These are phyloP conservation scores for Drosophila obscura DNA, from an alignment of 1,140 invertebrate species.

Conservation along the genomic window DNA sequence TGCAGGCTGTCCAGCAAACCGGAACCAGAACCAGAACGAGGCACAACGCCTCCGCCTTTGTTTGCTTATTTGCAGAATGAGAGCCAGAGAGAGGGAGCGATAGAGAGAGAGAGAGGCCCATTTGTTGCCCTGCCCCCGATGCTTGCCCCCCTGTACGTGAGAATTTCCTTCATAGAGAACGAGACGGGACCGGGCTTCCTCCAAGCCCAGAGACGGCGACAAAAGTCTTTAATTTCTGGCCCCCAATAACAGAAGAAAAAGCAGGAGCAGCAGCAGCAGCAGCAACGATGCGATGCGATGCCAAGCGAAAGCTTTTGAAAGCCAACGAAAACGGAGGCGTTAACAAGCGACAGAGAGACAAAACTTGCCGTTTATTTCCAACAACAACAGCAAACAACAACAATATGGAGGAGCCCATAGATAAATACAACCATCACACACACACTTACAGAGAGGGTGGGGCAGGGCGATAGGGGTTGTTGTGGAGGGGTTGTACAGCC, in stretches of 20 bases:
- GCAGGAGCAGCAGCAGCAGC: constrained; percentile 3
- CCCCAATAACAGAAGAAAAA: constrained; percentile 65
- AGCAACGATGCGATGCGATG: constrained; percentile 24
- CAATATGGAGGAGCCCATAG: constrained; percentile 20
- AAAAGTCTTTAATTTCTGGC: constrained; percentile 79
- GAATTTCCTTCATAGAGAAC: background rate
- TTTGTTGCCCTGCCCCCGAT: constrained; percentile 54
- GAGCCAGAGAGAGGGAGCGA: too few species aligned
- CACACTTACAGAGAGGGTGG: constrained; percentile 14
- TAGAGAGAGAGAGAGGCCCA: constrained; percentile 29
- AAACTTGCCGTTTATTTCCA: constrained; percentile 61
- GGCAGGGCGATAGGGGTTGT: background rate
- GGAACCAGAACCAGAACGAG: constrained; percentile 31
- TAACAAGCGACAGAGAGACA: constrained; percentile 77
- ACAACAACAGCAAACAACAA: constrained; percentile 33
- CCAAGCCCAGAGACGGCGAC: constrained; percentile 48
- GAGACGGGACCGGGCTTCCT: too few species aligned
- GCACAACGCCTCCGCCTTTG: constrained; percentile 50
- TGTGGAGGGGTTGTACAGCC: constrained; percentile 29
- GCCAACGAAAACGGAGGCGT: constrained; percentile 76
- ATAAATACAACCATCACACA: constrained; percentile 27
- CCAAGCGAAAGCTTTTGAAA: constrained; percentile 62
- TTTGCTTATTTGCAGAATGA: constrained; percentile 73
- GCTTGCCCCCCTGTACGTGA: constrained; percentile 43
- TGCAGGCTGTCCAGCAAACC: constrained; percentile 67